These are phyloP conservation scores for Drosophila multiciliata DNA, from an alignment of 2,888 invertebrate species.

Conservation along the genomic window DNA sequence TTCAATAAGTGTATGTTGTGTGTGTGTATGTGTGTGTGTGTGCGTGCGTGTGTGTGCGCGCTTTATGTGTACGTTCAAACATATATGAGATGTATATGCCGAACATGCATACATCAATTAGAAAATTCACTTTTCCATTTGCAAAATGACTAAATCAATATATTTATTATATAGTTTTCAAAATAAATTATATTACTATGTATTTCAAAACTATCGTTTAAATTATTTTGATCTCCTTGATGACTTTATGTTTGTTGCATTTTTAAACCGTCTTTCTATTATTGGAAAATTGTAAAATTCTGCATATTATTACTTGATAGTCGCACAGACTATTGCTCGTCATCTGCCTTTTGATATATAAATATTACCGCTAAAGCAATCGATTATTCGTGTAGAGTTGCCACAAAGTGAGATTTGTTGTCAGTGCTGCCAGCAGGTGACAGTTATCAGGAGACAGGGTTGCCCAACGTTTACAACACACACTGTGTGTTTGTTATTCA, in stretches of 20 bases:
- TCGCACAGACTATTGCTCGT: not conserved
- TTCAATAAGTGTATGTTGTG: not conserved
- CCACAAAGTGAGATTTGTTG: not conserved
- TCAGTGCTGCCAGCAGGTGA: not conserved
- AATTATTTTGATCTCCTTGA: not conserved
- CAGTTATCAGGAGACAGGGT: not conserved
- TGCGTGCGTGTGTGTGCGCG: slow-evolving; percentile 6
- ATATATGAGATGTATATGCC: slow-evolving; percentile 10
- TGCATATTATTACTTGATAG: not conserved
- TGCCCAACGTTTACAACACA: slow-evolving; percentile 18
- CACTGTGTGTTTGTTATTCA: slow-evolving; percentile 23
- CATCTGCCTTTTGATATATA: not conserved
- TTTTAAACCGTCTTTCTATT: not conserved
- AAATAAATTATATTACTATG: slow-evolving; percentile 32
- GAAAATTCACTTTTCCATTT: slow-evolving; percentile 49
- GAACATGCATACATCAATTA: slow-evolving; percentile 15
- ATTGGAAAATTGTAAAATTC: not conserved
- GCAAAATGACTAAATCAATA: slow-evolving; percentile 58
- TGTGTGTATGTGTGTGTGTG: not conserved
- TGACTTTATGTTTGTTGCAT: not conserved
- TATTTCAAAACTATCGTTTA: slow-evolving; percentile 1
- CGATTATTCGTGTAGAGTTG: slow-evolving; percentile 2
- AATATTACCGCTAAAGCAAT: not conserved
- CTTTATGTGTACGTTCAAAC: slow-evolving; percentile 1
- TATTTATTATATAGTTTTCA: slow-evolving; percentile 75